Conservation (phyloP, 2,888 invertebrate genomes). For the Leptothorax acervorum region DNA sequence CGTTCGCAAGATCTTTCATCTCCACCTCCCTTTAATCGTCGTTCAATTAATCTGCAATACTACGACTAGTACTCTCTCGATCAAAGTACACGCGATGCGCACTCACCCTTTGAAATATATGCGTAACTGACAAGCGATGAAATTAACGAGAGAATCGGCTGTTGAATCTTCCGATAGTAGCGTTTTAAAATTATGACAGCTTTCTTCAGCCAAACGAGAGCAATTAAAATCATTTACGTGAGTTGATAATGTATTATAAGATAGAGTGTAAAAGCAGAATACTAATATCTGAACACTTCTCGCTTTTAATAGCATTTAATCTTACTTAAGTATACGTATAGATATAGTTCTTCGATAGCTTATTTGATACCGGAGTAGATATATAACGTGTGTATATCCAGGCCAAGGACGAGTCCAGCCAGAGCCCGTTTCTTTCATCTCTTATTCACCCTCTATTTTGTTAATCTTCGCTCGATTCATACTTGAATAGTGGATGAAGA, state of each 20-base stretch:
- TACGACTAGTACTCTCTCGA: not conserved
- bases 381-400: not conserved
- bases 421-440: constrained; percentile 30
- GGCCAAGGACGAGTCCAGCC: constrained; percentile 43
- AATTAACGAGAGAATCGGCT: not conserved
- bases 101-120: constrained; percentile 20
- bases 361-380: constrained; percentile 6
- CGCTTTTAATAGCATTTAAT: constrained; percentile 19
- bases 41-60: constrained; percentile 20
- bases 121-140: not conserved
- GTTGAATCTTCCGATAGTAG: not conserved
- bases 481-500: not conserved
- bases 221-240: not conserved
- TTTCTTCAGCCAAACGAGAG: not conserved
- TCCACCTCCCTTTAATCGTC: not conserved
- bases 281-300: not conserved
- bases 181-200: not conserved
- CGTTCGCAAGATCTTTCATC: not conserved
- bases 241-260: not conserved
- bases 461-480: constrained; percentile 60
- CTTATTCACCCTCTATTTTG: constrained; percentile 17
- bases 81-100: not conserved
- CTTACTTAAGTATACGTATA: not conserved
- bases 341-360: not conserved
- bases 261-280: not conserved